These are phyloP conservation scores for Aplysina aerophoba DNA, from an alignment of 37 sponge, comb jelly and placozoan species.

Conservation along the genomic window DNA sequence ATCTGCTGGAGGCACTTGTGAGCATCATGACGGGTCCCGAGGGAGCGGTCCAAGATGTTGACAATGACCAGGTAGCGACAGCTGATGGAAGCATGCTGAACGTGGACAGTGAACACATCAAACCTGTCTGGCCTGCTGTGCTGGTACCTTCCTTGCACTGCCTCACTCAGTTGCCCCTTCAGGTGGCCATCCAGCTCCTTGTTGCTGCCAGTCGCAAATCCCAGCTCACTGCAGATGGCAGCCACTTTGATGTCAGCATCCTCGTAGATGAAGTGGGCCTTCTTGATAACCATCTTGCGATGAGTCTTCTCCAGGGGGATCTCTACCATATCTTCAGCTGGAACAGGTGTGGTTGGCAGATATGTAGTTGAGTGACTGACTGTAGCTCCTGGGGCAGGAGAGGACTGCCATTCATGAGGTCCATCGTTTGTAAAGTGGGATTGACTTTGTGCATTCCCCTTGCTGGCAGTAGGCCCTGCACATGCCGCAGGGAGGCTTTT, in stretches of 20 bases:
- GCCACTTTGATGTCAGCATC: conserved; percentile 24
- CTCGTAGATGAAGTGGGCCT: conserved; percentile 18
- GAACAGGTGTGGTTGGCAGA: too few species aligned
- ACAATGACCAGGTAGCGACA: conserved; percentile 18
- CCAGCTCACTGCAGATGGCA: conserved; percentile 21
- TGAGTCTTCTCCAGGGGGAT: neutral
- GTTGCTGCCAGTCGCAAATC: neutral
- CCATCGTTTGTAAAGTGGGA: neutral
- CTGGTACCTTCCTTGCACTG: conserved; percentile 24
- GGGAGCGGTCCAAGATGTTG: conserved; percentile 28
- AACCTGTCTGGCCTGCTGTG: conserved; percentile 9
- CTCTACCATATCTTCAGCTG: neutral
- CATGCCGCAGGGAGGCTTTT: too few species aligned
- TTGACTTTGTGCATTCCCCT: neutral
- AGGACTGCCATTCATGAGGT: too few species aligned
- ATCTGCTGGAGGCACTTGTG: conserved; percentile 28
- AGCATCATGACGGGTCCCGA: conserved; percentile 2
- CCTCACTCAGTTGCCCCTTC: neutral
- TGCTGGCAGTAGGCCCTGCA: too few species aligned
- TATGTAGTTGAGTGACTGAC: too few species aligned
- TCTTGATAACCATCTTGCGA: conserved; percentile 15
- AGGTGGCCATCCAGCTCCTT: neutral
- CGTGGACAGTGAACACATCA: conserved; percentile 21
- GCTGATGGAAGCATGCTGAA: conserved; percentile 8
- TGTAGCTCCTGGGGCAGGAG: too few species aligned